phyloP scores from a whole-genome alignment of 1,140 invertebrate genomes.

The Polyergus mexicanus region DNA sequence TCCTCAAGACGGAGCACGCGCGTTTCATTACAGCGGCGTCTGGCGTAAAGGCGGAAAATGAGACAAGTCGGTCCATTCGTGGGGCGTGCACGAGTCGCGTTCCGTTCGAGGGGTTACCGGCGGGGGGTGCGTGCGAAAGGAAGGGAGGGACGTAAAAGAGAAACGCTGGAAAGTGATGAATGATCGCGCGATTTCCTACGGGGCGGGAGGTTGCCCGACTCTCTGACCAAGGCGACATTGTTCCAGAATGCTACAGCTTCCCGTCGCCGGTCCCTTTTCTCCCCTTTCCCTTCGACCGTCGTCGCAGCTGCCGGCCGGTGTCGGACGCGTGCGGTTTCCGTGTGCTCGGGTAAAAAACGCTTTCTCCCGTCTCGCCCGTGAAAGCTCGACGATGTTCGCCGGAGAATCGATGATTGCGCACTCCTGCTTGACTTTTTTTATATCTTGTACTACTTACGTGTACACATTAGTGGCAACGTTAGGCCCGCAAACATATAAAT shows the following conservation, averaged over 20 bases:
- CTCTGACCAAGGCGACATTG: slow-evolving; percentile 66
- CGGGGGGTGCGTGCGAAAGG: not conserved
- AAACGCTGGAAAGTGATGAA: slow-evolving; percentile 58
- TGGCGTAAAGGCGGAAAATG: slow-evolving; percentile 46
- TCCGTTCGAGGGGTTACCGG: not conserved
- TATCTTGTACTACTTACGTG: not conserved
- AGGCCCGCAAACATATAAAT: not conserved
- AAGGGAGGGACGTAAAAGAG: slow-evolving; percentile 13
- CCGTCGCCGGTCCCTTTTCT: slow-evolving; percentile 30
- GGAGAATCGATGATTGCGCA: slow-evolving; percentile 34
- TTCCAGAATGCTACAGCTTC: slow-evolving; percentile 69
- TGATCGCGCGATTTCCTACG: slow-evolving; percentile 68
- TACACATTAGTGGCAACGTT: slow-evolving; percentile 23
- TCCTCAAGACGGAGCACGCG: slow-evolving; percentile 52
- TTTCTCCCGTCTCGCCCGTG: not conserved
- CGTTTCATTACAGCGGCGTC: slow-evolving; percentile 63
- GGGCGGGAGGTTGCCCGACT: slow-evolving; percentile 59
- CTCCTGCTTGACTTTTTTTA: slow-evolving; percentile 15
- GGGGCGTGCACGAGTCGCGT: slow-evolving; percentile 51
- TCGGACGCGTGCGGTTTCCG: slow-evolving; percentile 49
- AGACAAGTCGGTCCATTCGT: slow-evolving; percentile 51
- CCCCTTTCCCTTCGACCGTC: not conserved
- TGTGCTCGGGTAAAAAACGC: not conserved
- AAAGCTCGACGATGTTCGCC: slow-evolving; percentile 23
- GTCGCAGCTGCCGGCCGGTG: slow-evolving; percentile 61